Evolutionary conservation across 2,797 vertebrate species (phyloP), one percentile per base, ranked within the genome.

Genomic region (Ctenopoma multispine): DNA sequence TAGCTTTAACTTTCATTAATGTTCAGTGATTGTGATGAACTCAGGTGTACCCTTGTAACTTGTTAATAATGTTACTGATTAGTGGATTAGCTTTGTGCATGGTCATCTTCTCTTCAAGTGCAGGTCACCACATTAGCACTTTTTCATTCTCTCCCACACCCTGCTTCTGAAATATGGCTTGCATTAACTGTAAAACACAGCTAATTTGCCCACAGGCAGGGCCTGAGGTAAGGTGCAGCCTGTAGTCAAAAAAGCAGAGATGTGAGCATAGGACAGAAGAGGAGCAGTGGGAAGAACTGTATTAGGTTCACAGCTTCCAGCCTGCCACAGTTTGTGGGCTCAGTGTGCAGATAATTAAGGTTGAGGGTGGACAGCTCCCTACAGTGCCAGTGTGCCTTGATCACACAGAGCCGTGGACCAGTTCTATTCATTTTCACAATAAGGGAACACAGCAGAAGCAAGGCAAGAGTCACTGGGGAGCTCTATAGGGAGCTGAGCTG

Each of bases 331-430:
- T 80, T 85, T 77, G 80, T 86, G 80, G 74, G 77, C 80, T 84
- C 75, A 72, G 81, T 61, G 83, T 86, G 86, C 71, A 84, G 81
- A 89, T 92, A 88, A 91, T 90, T 89, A 86, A 82, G 85, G 87
- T 77, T 87, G 87, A 89, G 88, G 86, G 84, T 86, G 90, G 86
- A 87, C 89, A 86, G 86, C 80, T 87, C 87, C 80, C 82, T 47
- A 56, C 73, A 80, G 89, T 23, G 73, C 51, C 75, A 1, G 27
- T 55, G 78, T 44, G 83, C 77, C 83, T 86, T 80, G 75, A 82
- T 85, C 80, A 75, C 21, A 46, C 72, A 60, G 82, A 63, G 75
- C 81, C 40, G 59, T 57, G 68, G 76, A 85, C 77, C 23, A 46
- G 61, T 69, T 74, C 80, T 53, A 80, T 89, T 87, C 85, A 84